Base-by-base conservation (phyloP, 92 coral and sea anemone species). In the Chrysogorgia sp. region DNA sequence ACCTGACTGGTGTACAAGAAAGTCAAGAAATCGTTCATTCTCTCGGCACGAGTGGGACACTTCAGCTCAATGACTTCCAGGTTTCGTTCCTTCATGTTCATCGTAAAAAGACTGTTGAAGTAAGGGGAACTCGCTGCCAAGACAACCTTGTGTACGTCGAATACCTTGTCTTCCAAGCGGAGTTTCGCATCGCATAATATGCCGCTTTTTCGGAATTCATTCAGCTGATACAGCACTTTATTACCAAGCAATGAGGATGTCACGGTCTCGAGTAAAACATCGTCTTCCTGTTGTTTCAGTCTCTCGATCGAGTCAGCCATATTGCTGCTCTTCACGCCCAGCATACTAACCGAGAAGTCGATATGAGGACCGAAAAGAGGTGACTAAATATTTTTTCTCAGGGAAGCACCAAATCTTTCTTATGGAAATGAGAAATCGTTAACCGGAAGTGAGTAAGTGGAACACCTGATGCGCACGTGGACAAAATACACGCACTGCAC, bases 1-100 rank as follows among this genome's bases (percentile, higher is more conserved):
- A 89, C 90, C 37, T 96, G 83, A 0, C 97, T 93, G 15, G 97
- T 96, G 71, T 96, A 96, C 24, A 96, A 87, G 62, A 85, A 96
- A 30, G 75, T 84, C 28, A 96, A 80, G 60, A 96, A 79, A 58
- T 96, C 97, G 47, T 96, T 87, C 99, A 96, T 92, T 19, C 87
- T 75, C 12, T 72, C 70, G 24, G 86, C 82, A 48, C 81, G 85
- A 5, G 89, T 97, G 13, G 86, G 88, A 34, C 90, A 86, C 76
- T 87, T 78, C 0, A 90, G 83, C 26, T 24, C 58, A 9, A 85
- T 81, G 24, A 65, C 81, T 21, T 26, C 66, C 47, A 85, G 86
- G n/a, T 68, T 52, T 22, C 85, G 70, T 63, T 89, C 99, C 28
- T 86, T 92, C 96, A 96, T 85, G 79, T 96, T 93, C 7, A 89